Conservation (phyloP, 2,888 invertebrate species). For the Philaethria dido region DNA sequence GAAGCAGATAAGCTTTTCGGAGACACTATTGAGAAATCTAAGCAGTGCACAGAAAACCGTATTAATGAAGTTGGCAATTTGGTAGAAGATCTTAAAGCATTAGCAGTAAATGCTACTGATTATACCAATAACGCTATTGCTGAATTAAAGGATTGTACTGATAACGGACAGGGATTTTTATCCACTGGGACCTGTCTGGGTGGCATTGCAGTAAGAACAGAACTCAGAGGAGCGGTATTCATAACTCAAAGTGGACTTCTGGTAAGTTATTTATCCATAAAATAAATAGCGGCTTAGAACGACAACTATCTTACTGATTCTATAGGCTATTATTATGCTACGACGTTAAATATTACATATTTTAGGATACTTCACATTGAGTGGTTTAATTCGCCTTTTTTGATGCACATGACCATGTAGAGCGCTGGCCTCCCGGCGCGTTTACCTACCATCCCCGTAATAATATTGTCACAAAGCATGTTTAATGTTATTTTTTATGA, state of each 20-base stretch:
- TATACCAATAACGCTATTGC: slow-evolving; percentile 55
- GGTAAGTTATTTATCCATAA: slow-evolving; percentile 52
- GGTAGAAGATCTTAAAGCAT: slow-evolving; percentile 51
- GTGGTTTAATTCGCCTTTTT: too few relatives aligned
- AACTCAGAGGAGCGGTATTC: slow-evolving; percentile 59
- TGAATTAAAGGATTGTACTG: slow-evolving; percentile 63
- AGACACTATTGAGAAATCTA: slow-evolving; percentile 52
- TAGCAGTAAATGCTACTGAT: slow-evolving; percentile 54
- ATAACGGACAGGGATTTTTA: slow-evolving; percentile 53
- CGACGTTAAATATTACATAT: too few relatives aligned
- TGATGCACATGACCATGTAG: too few relatives aligned
- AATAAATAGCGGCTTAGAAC: background rate
- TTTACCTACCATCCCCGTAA: too few relatives aligned
- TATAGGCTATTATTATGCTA: too few relatives aligned
- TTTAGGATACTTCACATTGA: too few relatives aligned
- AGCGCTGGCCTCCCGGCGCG: too few relatives aligned
- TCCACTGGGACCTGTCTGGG: slow-evolving; percentile 63
- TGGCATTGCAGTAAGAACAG: slow-evolving; percentile 58
- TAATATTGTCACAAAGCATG: too few relatives aligned
- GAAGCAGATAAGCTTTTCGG: slow-evolving; percentile 60
- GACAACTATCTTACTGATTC: too few relatives aligned
- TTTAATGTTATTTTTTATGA: slow-evolving; percentile 1
- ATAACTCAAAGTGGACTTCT: slow-evolving; percentile 59
- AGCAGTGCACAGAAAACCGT: slow-evolving; percentile 62
- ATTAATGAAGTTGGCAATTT: slow-evolving; percentile 56